Conservation (phyloP, 2,113 vertebrate genomes). For the Cinclus mexicanus region DNA sequence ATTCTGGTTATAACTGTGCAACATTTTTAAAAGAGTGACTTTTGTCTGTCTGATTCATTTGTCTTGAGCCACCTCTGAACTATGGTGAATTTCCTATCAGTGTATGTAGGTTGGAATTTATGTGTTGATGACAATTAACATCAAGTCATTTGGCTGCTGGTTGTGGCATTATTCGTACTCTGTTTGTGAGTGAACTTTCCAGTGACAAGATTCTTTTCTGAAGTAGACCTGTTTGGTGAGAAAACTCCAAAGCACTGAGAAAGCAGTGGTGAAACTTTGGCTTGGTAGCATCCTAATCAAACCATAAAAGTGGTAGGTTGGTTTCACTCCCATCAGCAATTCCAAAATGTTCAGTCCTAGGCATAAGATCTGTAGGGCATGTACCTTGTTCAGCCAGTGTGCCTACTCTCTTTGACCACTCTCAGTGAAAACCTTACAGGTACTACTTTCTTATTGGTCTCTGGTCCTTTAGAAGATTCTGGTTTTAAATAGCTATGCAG, state of each 20-base stretch:
- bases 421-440: not conserved
- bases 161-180: not conserved
- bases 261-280: not conserved
- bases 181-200: not conserved
- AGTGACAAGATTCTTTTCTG: not conserved
- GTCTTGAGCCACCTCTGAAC: not conserved
- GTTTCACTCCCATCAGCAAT: not conserved
- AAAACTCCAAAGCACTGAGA: not conserved
- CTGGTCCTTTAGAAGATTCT: not conserved
- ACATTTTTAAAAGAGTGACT: not conserved
- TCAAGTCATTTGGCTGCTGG: not conserved
- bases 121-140: not conserved
- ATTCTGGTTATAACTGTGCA: not conserved
- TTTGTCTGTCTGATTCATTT: not conserved
- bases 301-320: not conserved
- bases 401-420: not conserved
- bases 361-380: not conserved
- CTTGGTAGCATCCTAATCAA: conserved; percentile 1
- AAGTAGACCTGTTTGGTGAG: not conserved
- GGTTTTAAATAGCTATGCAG: not conserved
- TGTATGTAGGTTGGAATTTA: not conserved
- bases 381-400: not conserved
- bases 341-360: not conserved
- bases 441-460: not conserved
- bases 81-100: not conserved